phyloP scores from a whole-genome alignment of 1,140 invertebrate genomes.

The Drosophila santomea region DNA sequence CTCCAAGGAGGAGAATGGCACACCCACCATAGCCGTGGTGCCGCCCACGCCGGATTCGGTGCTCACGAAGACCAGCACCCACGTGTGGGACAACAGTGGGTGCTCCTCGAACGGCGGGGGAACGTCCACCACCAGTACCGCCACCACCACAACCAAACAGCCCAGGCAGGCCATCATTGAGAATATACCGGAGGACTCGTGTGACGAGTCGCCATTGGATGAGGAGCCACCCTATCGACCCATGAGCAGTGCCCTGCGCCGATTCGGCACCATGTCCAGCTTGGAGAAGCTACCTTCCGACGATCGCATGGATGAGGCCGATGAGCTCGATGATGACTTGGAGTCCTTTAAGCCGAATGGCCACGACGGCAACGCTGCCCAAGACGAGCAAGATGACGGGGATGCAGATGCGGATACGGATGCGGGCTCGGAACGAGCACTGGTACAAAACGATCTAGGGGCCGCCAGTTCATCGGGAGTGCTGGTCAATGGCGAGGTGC shows the following conservation, averaged over 20 bases:
- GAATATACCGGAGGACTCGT: conserved; percentile 85
- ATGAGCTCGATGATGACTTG: conserved; percentile 82
- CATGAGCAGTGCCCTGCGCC: conserved; percentile 86
- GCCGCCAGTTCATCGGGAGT: conserved; percentile 24
- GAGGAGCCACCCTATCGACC: conserved; percentile 87
- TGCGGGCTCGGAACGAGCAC: conserved; percentile 77
- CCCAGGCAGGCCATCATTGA: conserved; percentile 76
- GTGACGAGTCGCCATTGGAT: conserved; percentile 86
- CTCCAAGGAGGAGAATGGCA: conserved; percentile 19
- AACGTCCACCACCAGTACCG: conserved; percentile 46
- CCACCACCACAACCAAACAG: conserved; percentile 57
- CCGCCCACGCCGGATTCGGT: conserved; percentile 90
- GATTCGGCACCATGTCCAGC: conserved; percentile 91
- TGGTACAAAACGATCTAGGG: conserved; percentile 48
- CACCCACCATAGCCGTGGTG: conserved; percentile 90
- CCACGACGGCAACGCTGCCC: conserved; percentile 55
- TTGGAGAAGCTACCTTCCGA: conserved; percentile 88
- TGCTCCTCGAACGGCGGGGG: conserved; percentile 26
- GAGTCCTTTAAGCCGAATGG: conserved; percentile 52
- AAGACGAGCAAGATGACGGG: conserved; percentile 73
- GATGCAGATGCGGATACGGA: conserved; percentile 15
- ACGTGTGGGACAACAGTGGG: conserved; percentile 79
- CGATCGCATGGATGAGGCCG: conserved; percentile 64
- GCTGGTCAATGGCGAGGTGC: conserved; percentile 60
- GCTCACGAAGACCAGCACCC: conserved; percentile 78